Evolutionary conservation across 1,140 invertebrate species (phyloP).

Genomic region (Papilio polytes): DNA sequence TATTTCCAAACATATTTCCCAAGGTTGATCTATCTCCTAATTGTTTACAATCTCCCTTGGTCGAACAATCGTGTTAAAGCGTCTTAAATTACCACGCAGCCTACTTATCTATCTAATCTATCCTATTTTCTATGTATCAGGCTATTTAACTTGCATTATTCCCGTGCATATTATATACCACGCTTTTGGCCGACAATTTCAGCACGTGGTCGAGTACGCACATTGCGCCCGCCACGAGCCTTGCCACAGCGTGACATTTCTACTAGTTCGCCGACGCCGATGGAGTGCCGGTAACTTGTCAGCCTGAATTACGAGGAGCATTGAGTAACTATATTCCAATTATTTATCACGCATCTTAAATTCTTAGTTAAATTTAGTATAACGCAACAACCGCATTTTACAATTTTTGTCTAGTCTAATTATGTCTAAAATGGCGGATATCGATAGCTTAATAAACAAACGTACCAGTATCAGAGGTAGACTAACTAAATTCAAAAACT

Average conservation of each 20-base stretch:
- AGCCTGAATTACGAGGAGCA: constrained; percentile 26
- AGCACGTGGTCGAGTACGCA: constrained; percentile 25
- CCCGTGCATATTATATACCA: constrained; percentile 11
- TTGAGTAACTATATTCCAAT: constrained; percentile 22
- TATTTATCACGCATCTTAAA: constrained; percentile 17
- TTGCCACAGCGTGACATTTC: constrained; percentile 21
- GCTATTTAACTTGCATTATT: constrained; percentile 4
- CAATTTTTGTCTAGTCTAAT: background rate
- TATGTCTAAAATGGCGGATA: constrained; percentile 13
- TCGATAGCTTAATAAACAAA: too few species aligned
- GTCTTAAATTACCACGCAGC: constrained; percentile 1
- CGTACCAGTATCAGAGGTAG: too few species aligned
- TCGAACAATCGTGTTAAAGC: background rate
- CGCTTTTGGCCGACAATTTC: constrained; percentile 16
- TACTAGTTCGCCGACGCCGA: constrained; percentile 29
- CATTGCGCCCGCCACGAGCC: constrained; percentile 16
- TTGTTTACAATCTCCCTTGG: constrained; percentile 16
- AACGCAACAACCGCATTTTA: background rate
- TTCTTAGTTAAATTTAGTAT: background rate
- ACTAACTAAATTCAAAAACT: too few species aligned
- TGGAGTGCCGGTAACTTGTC: constrained; percentile 31
- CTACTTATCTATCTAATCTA: background rate
- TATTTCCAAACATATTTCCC: too few species aligned
- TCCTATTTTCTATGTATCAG: background rate
- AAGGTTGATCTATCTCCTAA: background rate